Conservation (phyloP, 2,113 vertebrate species). For the Merops nubicus region DNA sequence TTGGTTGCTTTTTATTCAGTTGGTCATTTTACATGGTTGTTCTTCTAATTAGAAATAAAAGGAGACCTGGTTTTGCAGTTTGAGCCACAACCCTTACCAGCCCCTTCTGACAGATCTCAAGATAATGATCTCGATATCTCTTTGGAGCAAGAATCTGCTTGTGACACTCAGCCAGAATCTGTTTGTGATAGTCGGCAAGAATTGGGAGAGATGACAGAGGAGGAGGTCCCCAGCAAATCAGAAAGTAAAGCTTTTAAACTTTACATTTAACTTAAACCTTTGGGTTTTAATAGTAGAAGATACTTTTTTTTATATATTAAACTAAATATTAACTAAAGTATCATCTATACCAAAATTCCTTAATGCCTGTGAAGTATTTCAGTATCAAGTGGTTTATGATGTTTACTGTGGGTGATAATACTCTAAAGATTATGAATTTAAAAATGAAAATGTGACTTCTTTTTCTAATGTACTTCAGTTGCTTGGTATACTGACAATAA, state of each 20-base stretch:
- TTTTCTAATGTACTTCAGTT: not conserved
- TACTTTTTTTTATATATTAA: too few species aligned
- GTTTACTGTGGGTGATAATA: not conserved
- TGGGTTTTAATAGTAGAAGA: not conserved
- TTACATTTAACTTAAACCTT: not conserved
- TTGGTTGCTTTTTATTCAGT: constrained; percentile 9
- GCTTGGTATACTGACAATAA: not conserved
- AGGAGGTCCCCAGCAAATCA: not conserved
- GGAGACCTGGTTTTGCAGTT: constrained; percentile 85
- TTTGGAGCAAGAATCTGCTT: constrained; percentile 74
- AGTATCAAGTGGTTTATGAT: not conserved
- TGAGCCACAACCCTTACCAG: constrained; percentile 88
- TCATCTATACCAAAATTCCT: not conserved
- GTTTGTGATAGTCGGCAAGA: not conserved
- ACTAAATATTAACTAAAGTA: not conserved
- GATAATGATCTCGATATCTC: constrained; percentile 90
- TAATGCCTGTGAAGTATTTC: not conserved
- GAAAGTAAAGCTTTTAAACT: constrained; percentile 43
- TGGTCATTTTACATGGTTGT: not conserved
- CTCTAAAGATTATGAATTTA: not conserved
- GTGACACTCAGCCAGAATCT: constrained; percentile 30
- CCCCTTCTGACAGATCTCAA: constrained; percentile 67
- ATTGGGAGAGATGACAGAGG: not conserved
- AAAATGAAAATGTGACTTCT: not conserved
- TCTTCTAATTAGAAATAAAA: constrained; percentile 79